Percentiles rank a stretch among this genome's conserved stretches.
Conservation (phyloP, 2,888 invertebrate species). For the Agrochola macilenta region DNA sequence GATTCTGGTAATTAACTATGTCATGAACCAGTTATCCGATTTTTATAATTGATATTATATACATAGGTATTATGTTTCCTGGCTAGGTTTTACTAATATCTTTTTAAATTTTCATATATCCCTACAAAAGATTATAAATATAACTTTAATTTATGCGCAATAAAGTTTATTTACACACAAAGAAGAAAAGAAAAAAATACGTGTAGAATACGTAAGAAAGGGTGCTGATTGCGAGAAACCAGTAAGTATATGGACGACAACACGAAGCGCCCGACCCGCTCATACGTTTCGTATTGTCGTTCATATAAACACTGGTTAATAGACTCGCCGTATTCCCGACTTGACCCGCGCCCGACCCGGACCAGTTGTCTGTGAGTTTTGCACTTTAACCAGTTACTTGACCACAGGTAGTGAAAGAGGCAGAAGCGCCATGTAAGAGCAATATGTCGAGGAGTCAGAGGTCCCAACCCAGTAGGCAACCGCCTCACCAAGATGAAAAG, state of each 20-base stretch:
- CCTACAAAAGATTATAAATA: background rate
- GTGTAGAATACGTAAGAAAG: no score
- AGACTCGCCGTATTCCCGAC: background rate
- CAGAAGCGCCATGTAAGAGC: slow-evolving; percentile 43
- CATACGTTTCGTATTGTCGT: background rate
- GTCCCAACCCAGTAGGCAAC: slow-evolving; percentile 50
- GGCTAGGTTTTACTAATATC: no score
- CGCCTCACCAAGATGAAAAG: slow-evolving; percentile 44
- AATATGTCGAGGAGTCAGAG: slow-evolving; percentile 47
- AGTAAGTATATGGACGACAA: background rate
- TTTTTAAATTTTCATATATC: no score
- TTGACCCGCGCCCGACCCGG: background rate
- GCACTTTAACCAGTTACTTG: background rate
- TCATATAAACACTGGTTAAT: background rate
- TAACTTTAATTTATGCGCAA: background rate
- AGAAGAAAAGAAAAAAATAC: no score
- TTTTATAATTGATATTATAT: no score
- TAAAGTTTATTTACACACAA: no score
- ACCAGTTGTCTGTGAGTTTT: background rate
- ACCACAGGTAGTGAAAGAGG: slow-evolving; percentile 71
- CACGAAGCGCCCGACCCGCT: background rate
- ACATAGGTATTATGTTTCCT: no score
- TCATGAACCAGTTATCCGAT: no score
- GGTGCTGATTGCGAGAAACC: no score
- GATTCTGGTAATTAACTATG: no score